Evolutionary conservation across 2,888 invertebrate species (phyloP).

Genomic region (Calliscelio sp.): DNA sequence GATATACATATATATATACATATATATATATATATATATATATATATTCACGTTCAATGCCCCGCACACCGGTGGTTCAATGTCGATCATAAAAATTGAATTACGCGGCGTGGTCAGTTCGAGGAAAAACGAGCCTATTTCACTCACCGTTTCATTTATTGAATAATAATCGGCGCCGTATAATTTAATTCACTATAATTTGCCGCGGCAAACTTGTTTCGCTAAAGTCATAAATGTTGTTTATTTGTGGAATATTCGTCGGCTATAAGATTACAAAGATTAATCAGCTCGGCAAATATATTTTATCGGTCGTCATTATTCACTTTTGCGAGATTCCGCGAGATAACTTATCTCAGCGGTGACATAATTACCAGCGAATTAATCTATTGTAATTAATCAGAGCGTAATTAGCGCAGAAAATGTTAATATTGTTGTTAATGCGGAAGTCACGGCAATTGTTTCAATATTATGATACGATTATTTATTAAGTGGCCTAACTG

Average conservation of each 20-base stretch:
- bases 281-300: slow-evolving; percentile 33
- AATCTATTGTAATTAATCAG: slow-evolving; percentile 23
- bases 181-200: background rate
- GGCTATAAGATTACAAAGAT: slow-evolving; percentile 9
- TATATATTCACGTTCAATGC: slow-evolving; percentile 24
- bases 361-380: slow-evolving; percentile 13
- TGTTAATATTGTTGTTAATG: slow-evolving; percentile 6
- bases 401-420: slow-evolving; percentile 2
- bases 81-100: slow-evolving; percentile 38
- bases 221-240: background rate
- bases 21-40: too few species aligned
- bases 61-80: slow-evolving; percentile 6
- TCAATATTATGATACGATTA: background rate
- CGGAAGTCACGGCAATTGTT: background rate
- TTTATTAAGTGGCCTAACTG: too few species aligned
- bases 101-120: background rate
- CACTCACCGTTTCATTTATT: slow-evolving; percentile 9
- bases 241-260: slow-evolving; percentile 18
- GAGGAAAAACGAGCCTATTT: background rate
- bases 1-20: too few species aligned
- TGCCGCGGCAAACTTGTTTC: background rate
- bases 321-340: slow-evolving; percentile 15
- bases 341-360: slow-evolving; percentile 14
- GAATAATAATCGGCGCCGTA: slow-evolving; percentile 7
- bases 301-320: slow-evolving; percentile 23